Conservation (phyloP, 2,888 invertebrate genomes). For the Cacoxenus indagator region DNA sequence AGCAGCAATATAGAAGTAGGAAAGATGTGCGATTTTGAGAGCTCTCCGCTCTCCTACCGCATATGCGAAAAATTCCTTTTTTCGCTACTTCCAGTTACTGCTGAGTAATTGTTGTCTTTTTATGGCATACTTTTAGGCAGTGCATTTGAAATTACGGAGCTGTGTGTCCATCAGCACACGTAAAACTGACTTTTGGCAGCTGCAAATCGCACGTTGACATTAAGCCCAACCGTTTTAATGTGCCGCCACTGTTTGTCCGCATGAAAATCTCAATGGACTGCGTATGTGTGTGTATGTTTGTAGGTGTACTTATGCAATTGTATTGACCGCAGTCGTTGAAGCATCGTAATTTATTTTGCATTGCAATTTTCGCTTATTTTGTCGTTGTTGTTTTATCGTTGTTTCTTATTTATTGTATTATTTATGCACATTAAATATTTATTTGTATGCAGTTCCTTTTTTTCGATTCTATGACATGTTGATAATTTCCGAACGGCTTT, state of each 20-base stretch:
- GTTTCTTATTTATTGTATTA: neutral
- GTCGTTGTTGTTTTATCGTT: neutral
- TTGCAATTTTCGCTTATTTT: neutral
- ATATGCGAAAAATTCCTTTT: neutral
- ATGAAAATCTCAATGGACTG: slow-evolving; percentile 14
- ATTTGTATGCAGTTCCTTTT: neutral
- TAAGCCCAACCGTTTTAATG: neutral
- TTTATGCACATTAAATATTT: neutral
- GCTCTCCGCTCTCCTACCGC: too few species aligned
- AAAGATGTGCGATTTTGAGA: too few species aligned
- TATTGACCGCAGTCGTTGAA: neutral
- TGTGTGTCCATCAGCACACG: neutral
- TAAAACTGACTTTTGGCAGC: neutral
- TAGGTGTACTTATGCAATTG: neutral
- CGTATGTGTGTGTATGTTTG: slow-evolving; percentile 9
- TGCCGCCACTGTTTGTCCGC: neutral
- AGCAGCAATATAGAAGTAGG: too few species aligned
- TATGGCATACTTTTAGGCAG: neutral
- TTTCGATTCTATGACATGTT: neutral
- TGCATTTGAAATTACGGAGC: neutral
- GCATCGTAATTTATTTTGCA: neutral
- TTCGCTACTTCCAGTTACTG: neutral
- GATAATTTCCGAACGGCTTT: neutral
- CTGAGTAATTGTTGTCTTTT: neutral
- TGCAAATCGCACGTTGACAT: neutral